Base-by-base conservation (phyloP, 1,140 invertebrate species). In the Belonocnema kinseyi region DNA sequence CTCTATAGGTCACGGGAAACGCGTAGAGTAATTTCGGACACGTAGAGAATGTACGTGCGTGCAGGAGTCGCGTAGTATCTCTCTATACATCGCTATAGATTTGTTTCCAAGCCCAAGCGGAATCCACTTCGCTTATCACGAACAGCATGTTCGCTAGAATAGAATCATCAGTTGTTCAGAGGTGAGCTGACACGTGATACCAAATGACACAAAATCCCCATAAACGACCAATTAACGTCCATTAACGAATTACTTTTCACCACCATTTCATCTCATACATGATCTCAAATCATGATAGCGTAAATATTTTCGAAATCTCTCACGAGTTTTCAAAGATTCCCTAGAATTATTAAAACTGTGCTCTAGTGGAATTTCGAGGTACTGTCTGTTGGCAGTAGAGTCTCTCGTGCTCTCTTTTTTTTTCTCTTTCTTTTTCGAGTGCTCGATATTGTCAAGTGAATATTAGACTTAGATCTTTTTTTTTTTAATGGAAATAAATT, bases 31-130 rank as follows among this genome's bases (percentile, higher is more conserved):
- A 66, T 66, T 66, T 66, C 61, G 61, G 61, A 66, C 61, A 66
- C 33, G 61, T 16, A 54, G 52, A 72, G 50, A 70, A 73, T n/a
- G n/a, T 53, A 70, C 33, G 83, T 83, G 84, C 84, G 83, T 85
- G 84, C 71, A 46, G 71, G 82, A 77, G 72, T 79, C 82, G 82
- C 83, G 80, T 84, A 85, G 80, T 84, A 85, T 85, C 82, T 85
- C 82, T 85, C 82, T 82, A 75, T 84, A 77, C 70, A 61, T 77
- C 82, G 82, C 40, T 46, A 46, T 83, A 82, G 82, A 83, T 84
- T 83, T 56, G 53, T 54, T 56, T 58, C 71, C 50, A 51, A 70
- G 74, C 73, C 56, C 74, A 78, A 80, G 82, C 81, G 78, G 80
- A 82, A 84, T 84, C 80, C 77, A 78, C 81, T 75, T 70, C 78